Percentiles rank a stretch among this genome's conserved stretches.
These are phyloP conservation scores for Orestias chungarensis DNA, from an alignment of 2,797 vertebrate species.

Conservation along the genomic window DNA sequence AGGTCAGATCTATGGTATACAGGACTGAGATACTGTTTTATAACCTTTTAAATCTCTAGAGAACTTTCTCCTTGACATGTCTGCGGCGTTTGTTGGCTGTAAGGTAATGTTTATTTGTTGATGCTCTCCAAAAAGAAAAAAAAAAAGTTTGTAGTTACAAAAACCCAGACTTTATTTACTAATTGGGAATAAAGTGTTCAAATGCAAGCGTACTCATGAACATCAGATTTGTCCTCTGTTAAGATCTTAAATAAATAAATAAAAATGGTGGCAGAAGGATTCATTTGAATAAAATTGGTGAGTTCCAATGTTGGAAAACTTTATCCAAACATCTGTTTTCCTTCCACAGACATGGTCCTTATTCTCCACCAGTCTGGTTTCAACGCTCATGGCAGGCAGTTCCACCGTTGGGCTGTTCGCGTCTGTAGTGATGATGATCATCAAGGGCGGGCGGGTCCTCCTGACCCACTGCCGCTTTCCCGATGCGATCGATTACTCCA, in stretches of 20 bases:
- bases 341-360: conserved; percentile 81
- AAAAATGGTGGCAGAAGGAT: not conserved
- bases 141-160: too few species aligned
- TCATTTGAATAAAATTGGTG: not conserved
- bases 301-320: not conserved
- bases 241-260: too few species aligned
- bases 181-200: not conserved
- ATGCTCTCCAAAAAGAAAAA: not conserved
- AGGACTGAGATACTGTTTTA: not conserved
- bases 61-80: not conserved
- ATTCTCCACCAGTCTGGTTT: conserved; percentile 75
- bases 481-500: conserved; percentile 68
- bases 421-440: conserved; percentile 81
- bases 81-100: not conserved
- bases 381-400: conserved; percentile 78
- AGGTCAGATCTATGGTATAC: too few species aligned
- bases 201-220: not conserved
- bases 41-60: not conserved
- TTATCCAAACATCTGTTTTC: not conserved
- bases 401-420: conserved; percentile 81
- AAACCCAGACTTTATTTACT: not conserved
- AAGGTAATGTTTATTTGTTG: not conserved
- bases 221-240: not conserved
- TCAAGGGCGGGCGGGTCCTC: conserved; percentile 80
- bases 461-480: conserved; percentile 81